Evolutionary conservation across 2,888 invertebrate genomes (phyloP).

Genomic region (Aspidiotus destructor): DNA sequence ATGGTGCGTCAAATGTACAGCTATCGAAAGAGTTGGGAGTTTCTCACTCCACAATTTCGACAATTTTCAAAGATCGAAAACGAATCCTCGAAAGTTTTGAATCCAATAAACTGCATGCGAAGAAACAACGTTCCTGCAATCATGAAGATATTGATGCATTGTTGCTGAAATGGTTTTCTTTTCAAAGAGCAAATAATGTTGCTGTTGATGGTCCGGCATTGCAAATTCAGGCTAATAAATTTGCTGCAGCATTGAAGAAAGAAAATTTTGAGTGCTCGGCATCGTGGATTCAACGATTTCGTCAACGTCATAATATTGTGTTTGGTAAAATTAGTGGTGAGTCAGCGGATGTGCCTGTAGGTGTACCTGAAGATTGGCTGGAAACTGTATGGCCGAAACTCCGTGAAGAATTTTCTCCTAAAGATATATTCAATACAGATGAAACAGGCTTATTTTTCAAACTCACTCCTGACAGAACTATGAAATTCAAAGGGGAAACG

Average conservation of each 20-base stretch:
- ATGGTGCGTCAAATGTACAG: constrained; percentile 30
- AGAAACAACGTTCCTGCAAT: constrained; percentile 29
- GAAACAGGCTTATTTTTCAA: constrained; percentile 39
- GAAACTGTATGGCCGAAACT: background rate
- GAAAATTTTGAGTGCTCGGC: background rate
- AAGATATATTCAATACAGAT: constrained; percentile 39
- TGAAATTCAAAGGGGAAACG: constrained; percentile 38
- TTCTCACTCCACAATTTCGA: constrained; percentile 35
- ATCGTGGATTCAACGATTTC: constrained; percentile 8
- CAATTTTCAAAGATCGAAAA: constrained; percentile 34
- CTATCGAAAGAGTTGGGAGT: constrained; percentile 31
- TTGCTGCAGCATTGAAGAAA: constrained; percentile 8
- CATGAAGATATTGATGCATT: constrained; percentile 32
- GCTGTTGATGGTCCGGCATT: constrained; percentile 35
- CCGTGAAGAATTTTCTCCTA: constrained; percentile 36
- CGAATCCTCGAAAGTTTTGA: constrained; percentile 36
- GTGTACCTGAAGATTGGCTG: constrained; percentile 3
- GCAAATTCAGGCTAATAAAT: constrained; percentile 34
- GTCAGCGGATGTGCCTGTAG: constrained; percentile 1
- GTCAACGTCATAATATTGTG: constrained; percentile 5
- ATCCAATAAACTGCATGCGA: constrained; percentile 25
- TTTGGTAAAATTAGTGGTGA: constrained; percentile 14
- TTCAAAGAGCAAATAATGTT: constrained; percentile 32
- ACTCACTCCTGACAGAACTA: constrained; percentile 38
- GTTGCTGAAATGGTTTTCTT: constrained; percentile 33